Percentiles rank a stretch among this genome's conserved stretches.
These are phyloP conservation scores for Adela reaumurella DNA, from an alignment of 2,888 invertebrate species.

Conservation along the genomic window DNA sequence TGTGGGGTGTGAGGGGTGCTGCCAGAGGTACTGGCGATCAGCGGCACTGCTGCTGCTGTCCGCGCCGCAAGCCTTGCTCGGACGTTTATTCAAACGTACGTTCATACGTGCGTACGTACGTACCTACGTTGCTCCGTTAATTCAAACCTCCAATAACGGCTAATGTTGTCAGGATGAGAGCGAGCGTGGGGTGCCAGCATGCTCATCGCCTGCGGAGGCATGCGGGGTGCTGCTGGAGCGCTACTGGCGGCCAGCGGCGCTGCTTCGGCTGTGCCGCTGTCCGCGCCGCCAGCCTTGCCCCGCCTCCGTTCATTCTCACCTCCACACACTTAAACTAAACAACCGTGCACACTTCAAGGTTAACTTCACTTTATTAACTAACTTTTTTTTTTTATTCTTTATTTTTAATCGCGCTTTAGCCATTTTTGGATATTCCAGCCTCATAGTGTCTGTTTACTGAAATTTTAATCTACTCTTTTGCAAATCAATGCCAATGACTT, in stretches of 20 bases:
- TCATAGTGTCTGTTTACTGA: too few relatives aligned
- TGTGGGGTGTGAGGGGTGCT: constrained; percentile 52
- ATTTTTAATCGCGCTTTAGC: too few relatives aligned
- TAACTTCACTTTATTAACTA: too few relatives aligned
- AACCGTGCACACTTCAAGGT: constrained; percentile 62
- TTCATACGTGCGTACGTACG: too few relatives aligned
- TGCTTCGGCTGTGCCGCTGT: constrained; percentile 62
- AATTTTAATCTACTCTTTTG: too few relatives aligned
- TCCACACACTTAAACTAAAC: constrained; percentile 42
- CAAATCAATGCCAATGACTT: too few relatives aligned
- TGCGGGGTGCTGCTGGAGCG: constrained; percentile 54
- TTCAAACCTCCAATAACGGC: too few relatives aligned
- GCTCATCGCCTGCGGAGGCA: constrained; percentile 34
- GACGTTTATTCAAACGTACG: too few relatives aligned
- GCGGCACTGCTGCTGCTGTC: constrained; percentile 53
- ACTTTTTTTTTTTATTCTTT: too few relatives aligned
- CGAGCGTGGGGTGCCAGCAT: constrained; percentile 56
- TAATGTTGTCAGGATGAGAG: constrained; percentile 59
- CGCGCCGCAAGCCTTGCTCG: constrained; percentile 45
- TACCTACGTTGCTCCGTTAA: too few relatives aligned
- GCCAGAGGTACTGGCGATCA: constrained; percentile 56
- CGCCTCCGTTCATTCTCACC: too few relatives aligned
- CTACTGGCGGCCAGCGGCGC: constrained; percentile 56
- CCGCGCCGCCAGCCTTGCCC: constrained; percentile 47
- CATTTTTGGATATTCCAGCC: too few relatives aligned